These are phyloP conservation scores for Neodontobutis hainanensis DNA, from an alignment of 2,113 vertebrate species.

Conservation along the genomic window DNA sequence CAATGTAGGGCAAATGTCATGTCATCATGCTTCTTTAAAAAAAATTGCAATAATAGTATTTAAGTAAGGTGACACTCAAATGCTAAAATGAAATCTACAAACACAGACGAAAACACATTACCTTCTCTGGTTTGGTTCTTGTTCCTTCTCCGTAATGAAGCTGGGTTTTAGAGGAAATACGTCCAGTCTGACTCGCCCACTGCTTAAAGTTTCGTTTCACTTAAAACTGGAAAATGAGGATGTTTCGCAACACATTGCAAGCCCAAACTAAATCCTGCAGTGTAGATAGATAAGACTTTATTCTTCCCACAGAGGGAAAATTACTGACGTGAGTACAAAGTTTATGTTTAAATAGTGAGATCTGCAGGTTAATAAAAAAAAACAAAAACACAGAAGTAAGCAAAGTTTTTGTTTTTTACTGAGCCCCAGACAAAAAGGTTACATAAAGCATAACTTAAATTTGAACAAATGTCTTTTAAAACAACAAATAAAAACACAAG, in stretches of 20 bases:
- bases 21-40: no score
- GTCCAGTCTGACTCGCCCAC: not conserved
- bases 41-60: not conserved
- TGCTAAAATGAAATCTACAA: not conserved
- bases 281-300: no score
- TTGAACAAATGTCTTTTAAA: conserved; percentile 27
- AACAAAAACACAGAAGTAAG: conserved; percentile 15
- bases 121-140: conserved; percentile 7
- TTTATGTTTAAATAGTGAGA: not conserved
- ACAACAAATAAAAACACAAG: conserved; percentile 19
- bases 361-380: not conserved
- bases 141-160: not conserved
- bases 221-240: not conserved
- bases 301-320: no score
- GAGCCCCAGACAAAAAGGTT: not conserved
- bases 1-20: not conserved
- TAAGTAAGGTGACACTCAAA: not conserved
- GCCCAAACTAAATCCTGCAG: not conserved
- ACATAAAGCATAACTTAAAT: conserved; percentile 14
- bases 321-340: no score
- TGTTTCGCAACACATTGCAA: conserved; percentile 31
- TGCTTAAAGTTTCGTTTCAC: conserved; percentile 33
- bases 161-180: not conserved
- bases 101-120: conserved; percentile 13
- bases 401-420: conserved; percentile 46